Percentiles rank a stretch among this genome's conserved stretches.
Evolutionary conservation across 2,113 vertebrate species (phyloP).

Genomic region (Calyptommatus sinebrachiatus): DNA sequence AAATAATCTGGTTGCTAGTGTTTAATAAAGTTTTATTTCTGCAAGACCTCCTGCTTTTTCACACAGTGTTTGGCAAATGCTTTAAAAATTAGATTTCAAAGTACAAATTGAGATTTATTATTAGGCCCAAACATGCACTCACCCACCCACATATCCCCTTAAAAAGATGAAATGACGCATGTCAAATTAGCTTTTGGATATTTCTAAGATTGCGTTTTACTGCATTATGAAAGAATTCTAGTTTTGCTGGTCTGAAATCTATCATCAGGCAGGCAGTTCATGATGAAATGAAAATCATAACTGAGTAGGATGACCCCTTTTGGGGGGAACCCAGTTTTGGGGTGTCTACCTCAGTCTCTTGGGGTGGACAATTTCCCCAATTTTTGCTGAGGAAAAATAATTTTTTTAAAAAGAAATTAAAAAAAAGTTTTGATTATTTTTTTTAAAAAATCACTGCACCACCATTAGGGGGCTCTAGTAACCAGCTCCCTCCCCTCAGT

Average conservation of each 20-base stretch:
- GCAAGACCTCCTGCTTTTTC: neutral
- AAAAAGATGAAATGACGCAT: neutral
- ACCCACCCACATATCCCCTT: neutral
- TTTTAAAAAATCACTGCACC: too few relatives aligned
- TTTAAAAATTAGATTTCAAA: conserved; percentile 34
- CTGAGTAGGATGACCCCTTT: neutral
- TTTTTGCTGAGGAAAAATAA: too few relatives aligned
- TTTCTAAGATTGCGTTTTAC: neutral
- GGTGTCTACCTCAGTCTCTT: too few relatives aligned
- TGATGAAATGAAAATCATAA: neutral
- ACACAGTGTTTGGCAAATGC: neutral
- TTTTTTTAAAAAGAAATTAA: too few relatives aligned
- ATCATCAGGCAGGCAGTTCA: neutral
- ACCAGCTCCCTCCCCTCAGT: too few relatives aligned
- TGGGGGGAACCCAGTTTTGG: too few relatives aligned
- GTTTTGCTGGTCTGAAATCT: neutral
- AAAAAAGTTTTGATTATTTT: too few relatives aligned
- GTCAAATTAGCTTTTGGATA: conserved; percentile 17
- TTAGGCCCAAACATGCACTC: conserved; percentile 9
- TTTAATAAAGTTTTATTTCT: neutral
- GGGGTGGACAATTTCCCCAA: too few relatives aligned
- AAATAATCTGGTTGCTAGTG: conserved; percentile 27
- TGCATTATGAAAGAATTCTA: neutral
- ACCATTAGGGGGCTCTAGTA: too few relatives aligned
- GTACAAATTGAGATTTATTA: conserved; percentile 22